Evolutionary conservation across 2,113 vertebrate genomes (phyloP).

Genomic region (Petaurus breviceps): DNA sequence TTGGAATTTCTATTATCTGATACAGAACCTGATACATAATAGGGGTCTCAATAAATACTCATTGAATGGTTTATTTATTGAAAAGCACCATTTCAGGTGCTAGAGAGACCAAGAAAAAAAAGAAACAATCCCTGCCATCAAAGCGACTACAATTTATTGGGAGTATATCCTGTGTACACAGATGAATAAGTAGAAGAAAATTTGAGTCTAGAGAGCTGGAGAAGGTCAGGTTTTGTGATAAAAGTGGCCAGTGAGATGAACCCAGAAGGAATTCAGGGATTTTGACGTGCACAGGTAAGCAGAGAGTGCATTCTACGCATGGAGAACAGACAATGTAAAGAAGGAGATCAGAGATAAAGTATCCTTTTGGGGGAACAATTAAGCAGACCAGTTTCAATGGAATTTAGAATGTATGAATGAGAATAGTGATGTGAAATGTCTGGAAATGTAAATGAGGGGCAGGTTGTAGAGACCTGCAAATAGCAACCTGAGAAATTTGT

Average conservation of each 20-base stretch:
- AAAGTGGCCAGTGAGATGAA: background rate
- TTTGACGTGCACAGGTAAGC: background rate
- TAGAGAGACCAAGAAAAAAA: background rate
- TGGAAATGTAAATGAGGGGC: background rate
- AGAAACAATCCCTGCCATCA: background rate
- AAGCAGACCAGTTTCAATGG: background rate
- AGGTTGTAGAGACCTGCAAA: background rate
- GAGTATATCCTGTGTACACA: background rate
- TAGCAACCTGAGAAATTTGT: background rate
- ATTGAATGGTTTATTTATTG: background rate
- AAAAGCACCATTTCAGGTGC: background rate
- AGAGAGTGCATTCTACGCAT: background rate
- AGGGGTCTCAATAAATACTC: constrained; percentile 23
- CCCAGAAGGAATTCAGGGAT: background rate
- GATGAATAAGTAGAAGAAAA: background rate
- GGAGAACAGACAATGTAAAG: background rate
- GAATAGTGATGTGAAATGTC: background rate
- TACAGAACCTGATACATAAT: background rate
- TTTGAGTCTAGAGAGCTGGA: background rate
- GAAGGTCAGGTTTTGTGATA: background rate
- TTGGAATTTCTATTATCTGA: background rate
- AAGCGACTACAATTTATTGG: background rate
- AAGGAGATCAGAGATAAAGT: background rate
- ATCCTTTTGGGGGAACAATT: background rate
- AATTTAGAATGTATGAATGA: background rate